Base-by-base conservation (phyloP, 2,113 vertebrate genomes). In the Leucopternis melanops region DNA sequence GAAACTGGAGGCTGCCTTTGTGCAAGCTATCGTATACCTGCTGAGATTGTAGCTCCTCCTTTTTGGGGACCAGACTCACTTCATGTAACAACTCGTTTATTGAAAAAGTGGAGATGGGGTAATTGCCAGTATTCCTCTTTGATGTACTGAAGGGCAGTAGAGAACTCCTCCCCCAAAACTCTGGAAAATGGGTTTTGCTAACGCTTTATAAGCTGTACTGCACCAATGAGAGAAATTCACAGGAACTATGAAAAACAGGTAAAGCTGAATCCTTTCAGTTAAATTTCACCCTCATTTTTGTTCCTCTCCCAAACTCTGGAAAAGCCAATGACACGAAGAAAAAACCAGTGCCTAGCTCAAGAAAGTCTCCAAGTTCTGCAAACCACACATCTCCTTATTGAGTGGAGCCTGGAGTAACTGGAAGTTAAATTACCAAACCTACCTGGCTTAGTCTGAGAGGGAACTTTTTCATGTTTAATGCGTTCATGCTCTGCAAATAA, bases 381-480 rank as follows among this genome's bases (percentile, higher is more conserved):
- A 40, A 66, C 6, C 11, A 22, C 16, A 45, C 3, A 40, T 7
- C 58, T n/a, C 16, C 13, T 74, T 45, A 31, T 20, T 11, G 40
- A 87, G 13, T 11, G 18, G 36, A 66, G 6, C 10, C 3, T 12
- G 29, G 5, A 29, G 12, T 65, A 77, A 59, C 3, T 25, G 49
- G 18, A 84, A 50, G n/a, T 45, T 44, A 26, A 61, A 74, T 59
- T 49, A 40, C 15, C 34, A 86, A 81, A 94, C 94, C 45, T 97
- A 98, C 97, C 97, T 98, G 96, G 59, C 81, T 98, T 98, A 63
- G 34, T 42, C 61, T 93, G 96, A 86, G 91, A 82, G 79, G 71
- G 1, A 72, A 45, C 23, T 93, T 97, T 97, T 91, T 97, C 97
- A 25, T 55, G 81, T 91, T 97, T 98, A 36, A 52, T 3, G 6